phyloP scores from a whole-genome alignment of 2,797 vertebrate species.

The Acropternis orthonyx region DNA sequence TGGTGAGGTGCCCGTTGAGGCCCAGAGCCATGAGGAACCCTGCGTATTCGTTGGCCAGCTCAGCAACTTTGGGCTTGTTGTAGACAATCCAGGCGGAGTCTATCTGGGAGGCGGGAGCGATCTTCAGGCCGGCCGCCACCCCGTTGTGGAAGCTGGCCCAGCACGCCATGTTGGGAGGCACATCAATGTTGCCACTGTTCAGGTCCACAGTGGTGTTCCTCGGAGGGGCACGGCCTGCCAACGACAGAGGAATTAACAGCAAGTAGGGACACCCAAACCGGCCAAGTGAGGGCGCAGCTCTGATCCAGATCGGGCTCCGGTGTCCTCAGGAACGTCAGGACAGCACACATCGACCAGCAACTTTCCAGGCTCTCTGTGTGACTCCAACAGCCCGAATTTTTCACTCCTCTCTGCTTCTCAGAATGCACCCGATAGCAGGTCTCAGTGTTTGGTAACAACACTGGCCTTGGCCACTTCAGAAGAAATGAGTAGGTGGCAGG shows the following conservation, averaged over 20 bases:
- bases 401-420: background rate
- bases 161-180: slow-evolving; percentile 96
- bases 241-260: background rate
- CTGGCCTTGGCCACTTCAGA: background rate
- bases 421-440: background rate
- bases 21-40: slow-evolving; percentile 98
- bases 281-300: background rate
- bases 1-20: slow-evolving; percentile 94
- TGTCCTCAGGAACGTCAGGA: background rate
- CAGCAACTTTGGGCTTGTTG: slow-evolving; percentile 95
- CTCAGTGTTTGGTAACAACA: background rate
- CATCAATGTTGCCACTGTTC: slow-evolving; percentile 96
- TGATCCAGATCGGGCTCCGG: fast-evolving
- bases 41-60: slow-evolving; percentile 95
- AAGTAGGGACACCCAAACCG: background rate
- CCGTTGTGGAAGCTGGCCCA: slow-evolving; percentile 99
- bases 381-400: background rate
- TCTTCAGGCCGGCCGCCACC: slow-evolving; percentile 94
- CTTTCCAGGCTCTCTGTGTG: background rate
- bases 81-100: slow-evolving; percentile 98
- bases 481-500: background rate
- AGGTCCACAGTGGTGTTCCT: slow-evolving; percentile 94
- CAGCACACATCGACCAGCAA: background rate
- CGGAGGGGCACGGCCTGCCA: slow-evolving; percentile 90
- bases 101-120: slow-evolving; percentile 94